Base-by-base conservation (phyloP, 2,113 vertebrate species). In the Cynocephalus volans region DNA sequence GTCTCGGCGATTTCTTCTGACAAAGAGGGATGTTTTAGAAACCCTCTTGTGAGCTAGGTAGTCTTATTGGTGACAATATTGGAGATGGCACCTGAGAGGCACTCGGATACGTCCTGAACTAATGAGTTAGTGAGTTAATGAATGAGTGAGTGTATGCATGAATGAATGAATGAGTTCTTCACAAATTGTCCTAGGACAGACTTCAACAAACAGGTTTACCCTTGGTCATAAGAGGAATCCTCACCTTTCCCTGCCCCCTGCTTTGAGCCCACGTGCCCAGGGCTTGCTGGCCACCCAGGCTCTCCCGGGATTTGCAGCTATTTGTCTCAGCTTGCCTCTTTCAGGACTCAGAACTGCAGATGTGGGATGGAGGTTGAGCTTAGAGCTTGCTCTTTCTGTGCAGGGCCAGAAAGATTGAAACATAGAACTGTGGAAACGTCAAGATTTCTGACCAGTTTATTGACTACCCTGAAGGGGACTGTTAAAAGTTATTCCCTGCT, bases 401-500 rank as follows among this genome's bases (percentile, higher is more conserved):
- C 31, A 41, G 6, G n/a, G 70, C 62, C 58, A 21, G 58, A 77
- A 45, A 65, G 19, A 62, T 5, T 1, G 67, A 81, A 65, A 84
- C 69, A 41, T 0, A 3, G 18, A 86, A 70, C 52, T 3, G 7
- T 26, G 10, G 48, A 83, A 85, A 31, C 10, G 28, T 69, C 48
- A 28, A 11, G 65, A 60, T 70, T 72, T 73, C 89, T 89, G 60
- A 54, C 7, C 41, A 18, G 36, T 26, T 88, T 92, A 45, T n/a
- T 81, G 36, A 67, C 54, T 54, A 5, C 45, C 64, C 73, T 62
- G 65, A 75, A 77, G 54, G 54, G 92, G 33, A 89, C 70, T 76
- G 64, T 54, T 77, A 67, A 52, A 82, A 93, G 45, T 69, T 75
- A 41, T 81, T 96, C 95, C 52, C 54, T 75, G 60, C 92, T 84